These are phyloP conservation scores for Cyanoramphus novaezelandiae DNA, from an alignment of 2,113 vertebrate genomes.

Conservation along the genomic window DNA sequence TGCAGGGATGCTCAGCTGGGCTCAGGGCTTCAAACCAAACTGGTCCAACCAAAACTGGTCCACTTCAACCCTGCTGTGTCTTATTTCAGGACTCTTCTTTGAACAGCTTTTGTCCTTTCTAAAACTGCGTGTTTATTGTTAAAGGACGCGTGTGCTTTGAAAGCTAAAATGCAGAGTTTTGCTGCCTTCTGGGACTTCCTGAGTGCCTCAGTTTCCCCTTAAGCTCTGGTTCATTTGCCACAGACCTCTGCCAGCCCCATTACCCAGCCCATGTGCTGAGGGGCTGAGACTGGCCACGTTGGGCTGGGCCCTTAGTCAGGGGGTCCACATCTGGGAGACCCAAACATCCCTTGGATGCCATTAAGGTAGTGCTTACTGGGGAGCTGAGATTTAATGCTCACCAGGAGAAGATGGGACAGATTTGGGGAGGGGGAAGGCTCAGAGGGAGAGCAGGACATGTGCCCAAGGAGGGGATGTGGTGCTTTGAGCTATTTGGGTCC, in stretches of 20 bases:
- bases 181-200: not conserved
- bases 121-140: not conserved
- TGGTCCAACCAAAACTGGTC: not conserved
- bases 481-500: not conserved
- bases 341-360: not conserved
- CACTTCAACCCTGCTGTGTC: rapidly evolving
- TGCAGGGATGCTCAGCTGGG: not conserved
- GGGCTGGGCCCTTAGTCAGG: not conserved
- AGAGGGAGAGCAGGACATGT: not conserved
- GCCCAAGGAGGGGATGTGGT: rapidly evolving
- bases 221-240: not conserved
- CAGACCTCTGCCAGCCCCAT: not conserved
- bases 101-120: rapidly evolving
- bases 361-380: not conserved
- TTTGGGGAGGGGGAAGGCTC: not conserved
- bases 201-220: not conserved
- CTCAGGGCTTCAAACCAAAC: not conserved
- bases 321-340: rapidly evolving
- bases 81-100: not conserved
- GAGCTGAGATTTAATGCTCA: not conserved
- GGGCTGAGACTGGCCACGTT: too few species aligned
- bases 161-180: not conserved
- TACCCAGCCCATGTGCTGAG: too few species aligned
- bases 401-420: not conserved
- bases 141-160: not conserved